These are phyloP conservation scores for Lagopus muta DNA, from an alignment of 2,113 vertebrate species.

Conservation along the genomic window DNA sequence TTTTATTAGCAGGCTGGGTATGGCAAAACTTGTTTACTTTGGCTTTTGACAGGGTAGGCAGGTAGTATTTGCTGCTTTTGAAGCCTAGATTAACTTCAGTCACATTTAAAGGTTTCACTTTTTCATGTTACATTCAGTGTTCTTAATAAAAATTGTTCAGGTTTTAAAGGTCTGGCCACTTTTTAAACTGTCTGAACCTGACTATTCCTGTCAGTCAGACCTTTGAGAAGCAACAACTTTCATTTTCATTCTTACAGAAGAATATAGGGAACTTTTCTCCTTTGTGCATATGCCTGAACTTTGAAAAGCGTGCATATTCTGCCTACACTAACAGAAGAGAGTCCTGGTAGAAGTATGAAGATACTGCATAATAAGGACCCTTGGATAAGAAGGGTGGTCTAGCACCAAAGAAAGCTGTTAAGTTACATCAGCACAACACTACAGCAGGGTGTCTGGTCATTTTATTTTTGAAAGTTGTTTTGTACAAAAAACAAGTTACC, in stretches of 20 bases:
- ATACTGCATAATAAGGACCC: neutral
- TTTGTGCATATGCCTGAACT: neutral
- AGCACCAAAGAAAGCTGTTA: neutral
- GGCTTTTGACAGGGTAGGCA: neutral
- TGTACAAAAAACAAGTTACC: conserved; percentile 76
- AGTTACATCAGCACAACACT: neutral
- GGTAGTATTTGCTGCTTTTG: neutral
- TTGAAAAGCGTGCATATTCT: neutral
- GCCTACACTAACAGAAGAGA: neutral
- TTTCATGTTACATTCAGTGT: neutral
- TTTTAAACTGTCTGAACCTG: neutral
- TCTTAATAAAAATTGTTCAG: conserved; percentile 57
- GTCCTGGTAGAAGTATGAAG: neutral
- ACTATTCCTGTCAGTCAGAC: neutral
- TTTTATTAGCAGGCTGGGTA: neutral
- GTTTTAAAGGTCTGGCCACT: conserved; percentile 27
- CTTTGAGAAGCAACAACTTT: neutral
- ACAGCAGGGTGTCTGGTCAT: conserved; percentile 41
- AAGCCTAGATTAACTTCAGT: neutral
- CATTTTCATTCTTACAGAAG: neutral
- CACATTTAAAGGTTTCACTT: neutral
- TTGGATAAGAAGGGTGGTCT: neutral
- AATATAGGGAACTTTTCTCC: neutral
- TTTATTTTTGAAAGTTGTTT: conserved; percentile 76
- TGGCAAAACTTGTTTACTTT: neutral